phyloP scores from a whole-genome alignment of 2,113 vertebrate genomes.

The Salminus brasiliensis region DNA sequence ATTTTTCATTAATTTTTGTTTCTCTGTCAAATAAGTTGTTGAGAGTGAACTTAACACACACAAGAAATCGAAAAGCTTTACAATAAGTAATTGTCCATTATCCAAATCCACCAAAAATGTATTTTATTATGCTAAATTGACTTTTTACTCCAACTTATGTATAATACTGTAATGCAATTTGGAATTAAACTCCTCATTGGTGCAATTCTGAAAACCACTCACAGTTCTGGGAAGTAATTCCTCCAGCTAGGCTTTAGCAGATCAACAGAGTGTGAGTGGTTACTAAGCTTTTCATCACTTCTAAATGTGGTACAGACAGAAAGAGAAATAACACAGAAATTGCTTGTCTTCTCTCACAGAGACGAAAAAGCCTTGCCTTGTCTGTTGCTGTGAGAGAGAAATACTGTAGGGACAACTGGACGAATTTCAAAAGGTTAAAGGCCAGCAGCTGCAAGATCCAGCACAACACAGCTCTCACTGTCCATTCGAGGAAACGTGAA shows the following conservation, averaged over 20 bases:
- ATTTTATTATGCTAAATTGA: too few relatives aligned
- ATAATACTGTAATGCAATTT: too few relatives aligned
- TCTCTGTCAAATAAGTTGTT: too few relatives aligned
- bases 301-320: background rate
- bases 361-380: background rate
- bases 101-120: too few relatives aligned
- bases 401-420: background rate
- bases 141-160: too few relatives aligned
- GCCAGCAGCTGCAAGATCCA: constrained; percentile 42
- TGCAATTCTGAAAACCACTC: background rate
- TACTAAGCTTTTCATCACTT: background rate
- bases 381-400: background rate
- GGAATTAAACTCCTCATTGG: too few relatives aligned
- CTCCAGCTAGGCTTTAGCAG: background rate
- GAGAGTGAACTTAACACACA: too few relatives aligned
- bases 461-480: constrained; percentile 19
- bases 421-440: constrained; percentile 30
- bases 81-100: too few relatives aligned
- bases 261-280: background rate
- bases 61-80: too few relatives aligned
- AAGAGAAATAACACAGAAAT: background rate
- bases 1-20: too few relatives aligned
- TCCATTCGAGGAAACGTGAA: background rate
- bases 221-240: background rate
- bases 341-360: background rate